Base-by-base conservation (phyloP, 2,113 vertebrate species). In the Sialia sialis region DNA sequence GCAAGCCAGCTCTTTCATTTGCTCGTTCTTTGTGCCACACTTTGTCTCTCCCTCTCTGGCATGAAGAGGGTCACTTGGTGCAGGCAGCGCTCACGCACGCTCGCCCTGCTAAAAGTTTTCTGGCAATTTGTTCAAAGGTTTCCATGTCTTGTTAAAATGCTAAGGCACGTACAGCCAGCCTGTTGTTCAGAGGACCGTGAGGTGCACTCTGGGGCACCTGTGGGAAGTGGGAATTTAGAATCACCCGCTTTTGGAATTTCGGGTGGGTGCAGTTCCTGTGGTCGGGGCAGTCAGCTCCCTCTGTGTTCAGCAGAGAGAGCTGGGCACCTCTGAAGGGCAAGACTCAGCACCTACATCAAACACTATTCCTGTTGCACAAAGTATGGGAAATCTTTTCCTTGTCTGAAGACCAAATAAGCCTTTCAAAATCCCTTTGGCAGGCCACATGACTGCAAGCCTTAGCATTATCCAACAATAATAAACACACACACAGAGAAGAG, bases 1-100 rank as follows among this genome's bases (percentile, higher is more conserved):
- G 75, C 91, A 76, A 96, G 96, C 83, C 83, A 56, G 85, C 94
- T 94, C 94, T 96, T 96, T 93, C 90, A 96, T 97, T 97, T 97
- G 85, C 86, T 94, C 4, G 0, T 59, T 87, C 96, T 97, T 97
- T 97, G 95, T 97, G 95, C 77, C 10, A 6, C 77, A 95, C 86
- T 96, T 97, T 97, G 90, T 94, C 90, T 97, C 90, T 96, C 87
- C 84, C 90, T 93, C 91, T 93, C 93, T 39, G 78, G 39, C 46
- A 1, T 67, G 63, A 92, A 84, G 96, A 96, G 91, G 96, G 95
- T 97, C 96, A 97, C 77, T 93, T 51, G 46, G 85, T 94, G 86
- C 90, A 93, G 94, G 78, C 94, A 89, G 91, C 6, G 10, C 93
- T 93, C 39, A 23, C 1, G 1, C 48, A 2, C n/a, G 0, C 67